Percentiles rank a stretch among this genome's conserved stretches.
phyloP scores from a whole-genome alignment of 2,113 vertebrate species.

The Calyptommatus sinebrachiatus region DNA sequence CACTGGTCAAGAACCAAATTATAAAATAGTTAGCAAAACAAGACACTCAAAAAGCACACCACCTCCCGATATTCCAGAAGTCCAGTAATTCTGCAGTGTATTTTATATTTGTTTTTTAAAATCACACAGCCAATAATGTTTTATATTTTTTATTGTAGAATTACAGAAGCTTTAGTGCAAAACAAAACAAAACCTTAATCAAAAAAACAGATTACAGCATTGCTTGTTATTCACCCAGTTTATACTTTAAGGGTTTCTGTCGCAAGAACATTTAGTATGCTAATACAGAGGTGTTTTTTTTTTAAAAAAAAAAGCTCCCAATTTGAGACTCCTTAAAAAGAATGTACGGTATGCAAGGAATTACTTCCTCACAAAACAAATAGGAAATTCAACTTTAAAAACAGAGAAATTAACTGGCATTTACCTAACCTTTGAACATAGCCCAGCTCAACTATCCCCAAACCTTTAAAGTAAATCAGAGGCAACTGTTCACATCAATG shows the following conservation, averaged over 20 bases:
- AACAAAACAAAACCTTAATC: conserved; percentile 21
- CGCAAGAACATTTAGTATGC: conserved; percentile 33
- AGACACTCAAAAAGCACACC: too few species aligned
- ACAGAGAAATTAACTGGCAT: rapidly evolving
- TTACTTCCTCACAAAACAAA: not conserved
- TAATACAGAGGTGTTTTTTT: not conserved
- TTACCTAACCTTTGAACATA: rapidly evolving
- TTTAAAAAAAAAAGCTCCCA: not conserved
- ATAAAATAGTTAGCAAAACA: not conserved
- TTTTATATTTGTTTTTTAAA: not conserved
- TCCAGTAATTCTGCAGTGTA: too few species aligned
- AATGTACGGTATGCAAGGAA: not conserved
- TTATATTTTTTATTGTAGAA: conserved; percentile 62
- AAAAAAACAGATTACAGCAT: conserved; percentile 58
- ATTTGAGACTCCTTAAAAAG: not conserved
- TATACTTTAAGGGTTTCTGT: conserved; percentile 14
- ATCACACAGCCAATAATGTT: rapidly evolving
- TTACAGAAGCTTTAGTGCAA: conserved; percentile 64
- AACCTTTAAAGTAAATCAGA: conserved; percentile 22
- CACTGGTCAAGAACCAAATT: not conserved
- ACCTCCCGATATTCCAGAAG: too few species aligned
- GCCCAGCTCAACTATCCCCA: rapidly evolving
- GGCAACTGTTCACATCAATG: not conserved
- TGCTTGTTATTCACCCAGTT: conserved; percentile 17
- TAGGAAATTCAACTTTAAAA: not conserved